Evolutionary conservation across 2,888 invertebrate genomes (phyloP), one percentile per base, ranked within the genome.

Genomic region (Hyles lineata): DNA sequence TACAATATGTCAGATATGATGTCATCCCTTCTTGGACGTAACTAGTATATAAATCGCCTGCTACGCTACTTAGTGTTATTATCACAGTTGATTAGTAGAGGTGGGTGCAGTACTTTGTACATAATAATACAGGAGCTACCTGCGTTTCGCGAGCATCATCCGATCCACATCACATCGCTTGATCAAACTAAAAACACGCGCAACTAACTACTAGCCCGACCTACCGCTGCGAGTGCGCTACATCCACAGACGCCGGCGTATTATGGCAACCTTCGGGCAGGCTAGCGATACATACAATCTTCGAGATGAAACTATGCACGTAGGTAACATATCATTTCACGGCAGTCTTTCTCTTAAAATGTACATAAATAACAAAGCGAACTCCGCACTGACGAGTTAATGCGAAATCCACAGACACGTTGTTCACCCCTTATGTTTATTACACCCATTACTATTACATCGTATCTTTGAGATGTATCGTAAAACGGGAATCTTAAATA

Each of bases 31-130:
- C 94, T 87, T 92, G 95, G 95, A 95, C 95, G 93, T 92, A 92
- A 92, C 93, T 94, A 94, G 92, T 92, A 92, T 93, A 93, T 92
- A 93, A 93, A 93, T 93, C 92, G 92, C 94, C 94, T 93, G 94
- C 94, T 95, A 95, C 88, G 93, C 95, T 95, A 95, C 95, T 95
- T 95, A 95, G 95, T 94, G 94, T 94, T 95, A 95, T 94, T 95
- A 95, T 95, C 95, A 95, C 95, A 95, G 95, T 94, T 95, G 93
- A 93, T 95, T 94, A 94, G 91, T 91, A 94, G 95, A 95, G 95
- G 95, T 95, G 95, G 95, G 95, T 94, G 94, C 90, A 93, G 94
- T 94, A 94, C 94, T 93, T 94, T 94, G 95, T 95, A 95, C 94
- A 94, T 89, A 89, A 88, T 89, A 90, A 91, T 90, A 91, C 93